Evolutionary conservation across 2,888 invertebrate species (phyloP).

Genomic region (Hydrotaea cyrtoneurina): DNA sequence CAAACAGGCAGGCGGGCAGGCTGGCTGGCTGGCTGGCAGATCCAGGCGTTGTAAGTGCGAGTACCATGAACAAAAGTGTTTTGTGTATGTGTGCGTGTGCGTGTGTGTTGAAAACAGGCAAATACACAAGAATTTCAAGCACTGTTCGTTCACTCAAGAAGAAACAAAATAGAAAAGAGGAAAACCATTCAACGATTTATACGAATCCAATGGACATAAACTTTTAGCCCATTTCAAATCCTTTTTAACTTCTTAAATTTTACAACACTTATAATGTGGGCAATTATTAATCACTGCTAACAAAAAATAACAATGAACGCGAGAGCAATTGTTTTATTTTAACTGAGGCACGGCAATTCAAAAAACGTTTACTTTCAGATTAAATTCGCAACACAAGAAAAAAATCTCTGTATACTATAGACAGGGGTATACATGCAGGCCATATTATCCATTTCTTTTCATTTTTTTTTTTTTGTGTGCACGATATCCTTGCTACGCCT

Average conservation of each 20-base stretch:
- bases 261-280: background rate
- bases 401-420: slow-evolving; percentile 35
- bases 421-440: slow-evolving; percentile 34
- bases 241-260: background rate
- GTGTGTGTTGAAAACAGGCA: background rate
- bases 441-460: background rate
- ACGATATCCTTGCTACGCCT: slow-evolving; percentile 62
- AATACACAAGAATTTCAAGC: slow-evolving; percentile 39
- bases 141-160: background rate
- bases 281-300: background rate
- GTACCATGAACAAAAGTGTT: slow-evolving; percentile 14
- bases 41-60: background rate
- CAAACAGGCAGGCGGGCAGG: background rate
- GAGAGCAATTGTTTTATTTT: slow-evolving; percentile 4
- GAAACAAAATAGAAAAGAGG: slow-evolving; percentile 2
- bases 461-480: slow-evolving; percentile 38
- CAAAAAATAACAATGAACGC: background rate
- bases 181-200: background rate
- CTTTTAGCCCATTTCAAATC: slow-evolving; percentile 8
- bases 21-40: background rate
- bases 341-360: background rate
- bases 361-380: background rate
- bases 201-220: slow-evolving; percentile 24
- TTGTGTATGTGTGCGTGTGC: background rate
- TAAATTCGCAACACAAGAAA: background rate